These are phyloP conservation scores for Geococcyx californianus DNA, from an alignment of 2,113 vertebrate species.

Conservation along the genomic window DNA sequence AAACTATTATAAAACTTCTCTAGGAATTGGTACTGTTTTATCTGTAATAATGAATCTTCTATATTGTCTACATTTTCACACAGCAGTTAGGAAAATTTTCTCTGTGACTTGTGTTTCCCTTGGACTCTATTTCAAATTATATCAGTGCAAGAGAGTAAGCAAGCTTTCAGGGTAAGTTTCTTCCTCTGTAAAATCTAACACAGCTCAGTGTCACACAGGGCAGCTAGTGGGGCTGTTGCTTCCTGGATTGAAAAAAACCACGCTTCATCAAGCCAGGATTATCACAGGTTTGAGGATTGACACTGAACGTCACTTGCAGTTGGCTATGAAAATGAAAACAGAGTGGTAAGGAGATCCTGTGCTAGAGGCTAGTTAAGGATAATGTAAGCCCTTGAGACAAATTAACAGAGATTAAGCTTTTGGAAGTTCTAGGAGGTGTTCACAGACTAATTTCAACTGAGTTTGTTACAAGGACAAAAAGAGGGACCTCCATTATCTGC, in stretches of 20 bases:
- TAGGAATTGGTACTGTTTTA: conserved; percentile 13
- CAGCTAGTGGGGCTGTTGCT: neutral
- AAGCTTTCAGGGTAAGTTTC: neutral
- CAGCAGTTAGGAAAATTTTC: neutral
- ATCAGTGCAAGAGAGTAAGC: neutral
- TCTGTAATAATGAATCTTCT: conserved; percentile 18
- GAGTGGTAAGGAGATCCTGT: neutral
- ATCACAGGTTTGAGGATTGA: neutral
- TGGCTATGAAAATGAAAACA: neutral
- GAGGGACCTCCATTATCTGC: neutral
- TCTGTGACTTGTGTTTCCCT: neutral
- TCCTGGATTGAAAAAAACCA: neutral
- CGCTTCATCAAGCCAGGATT: neutral
- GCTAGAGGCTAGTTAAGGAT: neutral
- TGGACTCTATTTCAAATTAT: neutral
- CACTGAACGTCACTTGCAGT: neutral
- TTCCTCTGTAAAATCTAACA: neutral
- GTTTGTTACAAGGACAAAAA: neutral
- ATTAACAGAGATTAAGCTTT: neutral
- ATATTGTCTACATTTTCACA: neutral
- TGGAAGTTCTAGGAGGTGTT: neutral
- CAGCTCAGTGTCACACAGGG: neutral
- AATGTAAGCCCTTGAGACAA: neutral
- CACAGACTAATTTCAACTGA: neutral
- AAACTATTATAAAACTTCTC: conserved; percentile 9